phyloP scores from a whole-genome alignment of 2,888 invertebrate genomes.

The Pollenia angustigena region DNA sequence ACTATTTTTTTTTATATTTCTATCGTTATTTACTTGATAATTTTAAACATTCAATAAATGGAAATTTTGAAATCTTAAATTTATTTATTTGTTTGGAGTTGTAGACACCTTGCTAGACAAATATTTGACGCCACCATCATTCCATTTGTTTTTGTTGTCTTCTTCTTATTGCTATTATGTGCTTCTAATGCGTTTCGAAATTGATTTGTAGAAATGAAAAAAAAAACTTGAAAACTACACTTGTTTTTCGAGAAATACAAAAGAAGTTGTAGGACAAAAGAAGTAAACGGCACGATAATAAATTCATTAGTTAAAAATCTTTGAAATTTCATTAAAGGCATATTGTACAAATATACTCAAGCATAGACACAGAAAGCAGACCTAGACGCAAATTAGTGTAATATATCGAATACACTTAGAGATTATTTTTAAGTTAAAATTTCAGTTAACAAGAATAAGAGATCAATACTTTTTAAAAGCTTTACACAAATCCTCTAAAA shows the following conservation, averaged over 20 bases:
- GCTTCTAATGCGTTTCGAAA: constrained; percentile 43
- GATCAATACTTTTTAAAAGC: too few species aligned
- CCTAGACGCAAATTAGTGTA: not conserved
- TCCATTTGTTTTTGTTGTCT: constrained; percentile 26
- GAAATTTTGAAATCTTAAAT: constrained; percentile 53
- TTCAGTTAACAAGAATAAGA: too few species aligned
- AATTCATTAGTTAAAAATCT: constrained; percentile 71
- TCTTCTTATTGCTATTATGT: not conserved
- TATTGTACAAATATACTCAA: constrained; percentile 7
- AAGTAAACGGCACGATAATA: constrained; percentile 51
- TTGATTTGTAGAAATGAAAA: constrained; percentile 41
- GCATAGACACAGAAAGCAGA: not conserved
- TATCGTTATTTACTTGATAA: constrained; percentile 40
- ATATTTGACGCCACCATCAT: constrained; percentile 71
- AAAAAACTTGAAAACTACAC: constrained; percentile 39
- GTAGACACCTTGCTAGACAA: constrained; percentile 69
- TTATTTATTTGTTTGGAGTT: constrained; percentile 56
- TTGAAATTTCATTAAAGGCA: constrained; percentile 56
- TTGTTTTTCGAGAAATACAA: constrained; percentile 51
- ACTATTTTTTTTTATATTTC: not conserved
- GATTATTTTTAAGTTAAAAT: too few species aligned
- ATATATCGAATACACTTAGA: not conserved
- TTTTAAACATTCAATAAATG: constrained; percentile 55
- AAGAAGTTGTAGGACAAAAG: constrained; percentile 3
- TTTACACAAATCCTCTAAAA: too few species aligned